These are phyloP conservation scores for Acridotheres tristis DNA, from an alignment of 2,797 vertebrate genomes.

Conservation along the genomic window DNA sequence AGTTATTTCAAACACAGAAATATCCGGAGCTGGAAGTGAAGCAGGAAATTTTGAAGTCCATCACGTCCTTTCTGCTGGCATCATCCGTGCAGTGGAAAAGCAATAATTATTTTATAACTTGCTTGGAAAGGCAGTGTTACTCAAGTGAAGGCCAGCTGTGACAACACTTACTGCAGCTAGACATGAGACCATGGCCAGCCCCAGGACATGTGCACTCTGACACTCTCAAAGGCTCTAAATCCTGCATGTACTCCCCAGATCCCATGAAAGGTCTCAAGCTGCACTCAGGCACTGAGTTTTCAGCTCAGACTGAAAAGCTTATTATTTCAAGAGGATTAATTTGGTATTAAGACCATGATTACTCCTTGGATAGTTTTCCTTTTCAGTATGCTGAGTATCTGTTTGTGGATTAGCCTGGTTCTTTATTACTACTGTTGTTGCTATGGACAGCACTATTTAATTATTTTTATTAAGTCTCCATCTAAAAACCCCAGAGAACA, in stretches of 20 bases:
- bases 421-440: neutral
- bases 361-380: neutral
- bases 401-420: neutral
- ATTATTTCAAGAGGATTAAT: constrained; percentile 12
- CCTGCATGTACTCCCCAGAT: neutral
- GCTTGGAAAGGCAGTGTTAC: neutral
- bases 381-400: neutral
- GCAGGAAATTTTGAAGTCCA: neutral
- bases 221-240: neutral
- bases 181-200: neutral
- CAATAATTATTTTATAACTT: neutral
- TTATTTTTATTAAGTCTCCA: constrained; percentile 3
- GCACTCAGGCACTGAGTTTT: neutral
- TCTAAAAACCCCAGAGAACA: neutral
- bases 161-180: neutral
- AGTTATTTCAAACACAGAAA: neutral
- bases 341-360: neutral
- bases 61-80: neutral
- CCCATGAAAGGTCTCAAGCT: neutral
- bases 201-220: neutral
- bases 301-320: neutral
- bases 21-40: neutral
- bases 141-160: neutral
- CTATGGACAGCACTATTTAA: neutral
- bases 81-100: neutral